Evolutionary conservation across 2,113 vertebrate species (phyloP), one percentile per base, ranked within the genome.

Genomic region (Piliocolobus tephrosceles): DNA sequence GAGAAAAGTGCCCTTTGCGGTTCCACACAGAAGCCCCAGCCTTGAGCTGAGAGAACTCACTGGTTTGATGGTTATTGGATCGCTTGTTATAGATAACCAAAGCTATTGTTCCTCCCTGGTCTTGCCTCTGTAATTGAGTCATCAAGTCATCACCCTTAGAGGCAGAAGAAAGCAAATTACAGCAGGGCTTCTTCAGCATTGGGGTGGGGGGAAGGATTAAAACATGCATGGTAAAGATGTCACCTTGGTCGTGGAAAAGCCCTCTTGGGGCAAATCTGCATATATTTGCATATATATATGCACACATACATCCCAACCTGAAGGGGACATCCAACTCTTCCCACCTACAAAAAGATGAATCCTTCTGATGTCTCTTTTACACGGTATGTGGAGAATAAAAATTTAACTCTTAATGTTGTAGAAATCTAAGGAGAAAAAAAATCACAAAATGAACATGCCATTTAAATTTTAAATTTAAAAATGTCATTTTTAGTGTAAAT

Each of bases 401-500:
- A 91, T 78, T 35, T 8, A 83, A 40, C 61, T 52, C 38, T 22
- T 25, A 38, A 38, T n/a, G 18, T 83, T 94, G 58, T 79, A 89
- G 73, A 86, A 91, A 70, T 61, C 64, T 70, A 73, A 12, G 1
- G 35, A 50, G 66, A 6, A 5, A 79, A 79, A n/a, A 55, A 55
- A 66, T 30, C 11, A 30, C 68, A 61, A 85, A 94, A 85, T 17
- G 85, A 79, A 90, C 2, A 9, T 30, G 22, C 20, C n/a, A 82
- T 38, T 96, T 91, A 86, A 14, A 88, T 30, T 94, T 93, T 66
- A 94, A 89, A 81, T 35, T 38, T 43, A 20, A 88, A 40, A 61
- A 32, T 6, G 27, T 40, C n/a, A 43, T 10, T 73, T 72, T 58
- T n/a, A 22, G n/a, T 72, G n/a, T 78, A 16, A 58, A 78, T 81